A percentile compares a stretch with the other conserved stretches of the same genome.
Conservation (phyloP, 2,888 invertebrate genomes). For the Lycophotia porphyrea region DNA sequence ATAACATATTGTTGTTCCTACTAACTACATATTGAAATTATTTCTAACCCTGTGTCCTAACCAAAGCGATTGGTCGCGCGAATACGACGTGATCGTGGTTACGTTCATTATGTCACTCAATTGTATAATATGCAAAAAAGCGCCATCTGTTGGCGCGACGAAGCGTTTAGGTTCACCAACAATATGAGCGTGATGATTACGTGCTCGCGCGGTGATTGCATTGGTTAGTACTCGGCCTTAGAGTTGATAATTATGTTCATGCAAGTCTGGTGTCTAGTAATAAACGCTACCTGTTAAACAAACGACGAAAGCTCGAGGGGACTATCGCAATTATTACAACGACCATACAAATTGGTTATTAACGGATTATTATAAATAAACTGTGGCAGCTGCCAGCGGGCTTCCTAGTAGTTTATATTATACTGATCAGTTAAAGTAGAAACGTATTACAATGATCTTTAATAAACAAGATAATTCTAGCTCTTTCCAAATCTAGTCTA, state of each 20-base stretch:
- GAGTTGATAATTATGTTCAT: not conserved
- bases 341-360: slow-evolving; percentile 25
- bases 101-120: not conserved
- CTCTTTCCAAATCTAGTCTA: no score
- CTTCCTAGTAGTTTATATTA: slow-evolving; percentile 27
- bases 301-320: slow-evolving; percentile 35
- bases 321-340: slow-evolving; percentile 30
- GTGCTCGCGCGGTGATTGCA: not conserved
- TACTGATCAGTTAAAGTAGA: not conserved
- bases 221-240: not conserved
- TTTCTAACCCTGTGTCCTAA: not conserved
- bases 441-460: not conserved
- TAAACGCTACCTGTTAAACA: no score
- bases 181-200: not conserved
- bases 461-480: not conserved
- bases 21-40: not conserved
- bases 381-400: not conserved
- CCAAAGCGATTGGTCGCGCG: not conserved
- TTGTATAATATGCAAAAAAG: not conserved
- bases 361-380: slow-evolving; percentile 28
- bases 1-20: not conserved
- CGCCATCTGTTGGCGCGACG: not conserved
- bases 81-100: not conserved
- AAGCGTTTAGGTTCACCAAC: not conserved
- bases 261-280: not conserved